phyloP scores from a whole-genome alignment of 2,797 vertebrate species.

The Podarcis lilfordi region DNA sequence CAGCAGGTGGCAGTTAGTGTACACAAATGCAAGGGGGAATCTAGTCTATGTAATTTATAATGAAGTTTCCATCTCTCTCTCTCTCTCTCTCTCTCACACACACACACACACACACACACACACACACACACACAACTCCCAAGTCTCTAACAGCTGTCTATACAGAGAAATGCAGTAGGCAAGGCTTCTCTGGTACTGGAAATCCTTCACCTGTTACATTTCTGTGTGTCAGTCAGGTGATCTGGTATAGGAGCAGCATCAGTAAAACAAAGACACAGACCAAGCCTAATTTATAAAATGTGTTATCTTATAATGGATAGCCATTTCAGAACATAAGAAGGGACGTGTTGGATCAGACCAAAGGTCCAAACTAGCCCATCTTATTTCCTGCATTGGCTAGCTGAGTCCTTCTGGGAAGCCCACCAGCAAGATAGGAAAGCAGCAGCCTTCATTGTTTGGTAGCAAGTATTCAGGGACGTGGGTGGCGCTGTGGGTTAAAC shows the following conservation, averaged over 20 bases:
- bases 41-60: neutral
- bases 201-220: neutral
- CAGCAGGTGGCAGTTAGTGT: conserved; percentile 7
- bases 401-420: neutral
- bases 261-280: too few relatives aligned
- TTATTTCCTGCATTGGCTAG: neutral
- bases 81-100: neutral
- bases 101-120: too few relatives aligned
- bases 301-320: too few relatives aligned
- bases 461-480: neutral
- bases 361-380: neutral
- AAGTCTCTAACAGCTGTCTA: neutral
- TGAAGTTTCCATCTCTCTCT: neutral
- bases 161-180: neutral
- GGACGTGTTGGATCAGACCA: neutral
- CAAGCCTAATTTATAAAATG: too few relatives aligned
- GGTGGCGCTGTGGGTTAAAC: too few relatives aligned
- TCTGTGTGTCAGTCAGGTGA: neutral
- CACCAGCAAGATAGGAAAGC: neutral
- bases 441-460: neutral
- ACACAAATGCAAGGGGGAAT: neutral
- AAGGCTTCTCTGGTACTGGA: neutral
- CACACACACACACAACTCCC: neutral
- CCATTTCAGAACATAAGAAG: too few relatives aligned
- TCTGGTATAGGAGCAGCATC: neutral